Percentiles rank a stretch among this genome's conserved stretches.
Evolutionary conservation across 2,797 vertebrate species (phyloP).

Genomic region (Hydrolagus colliei): DNA sequence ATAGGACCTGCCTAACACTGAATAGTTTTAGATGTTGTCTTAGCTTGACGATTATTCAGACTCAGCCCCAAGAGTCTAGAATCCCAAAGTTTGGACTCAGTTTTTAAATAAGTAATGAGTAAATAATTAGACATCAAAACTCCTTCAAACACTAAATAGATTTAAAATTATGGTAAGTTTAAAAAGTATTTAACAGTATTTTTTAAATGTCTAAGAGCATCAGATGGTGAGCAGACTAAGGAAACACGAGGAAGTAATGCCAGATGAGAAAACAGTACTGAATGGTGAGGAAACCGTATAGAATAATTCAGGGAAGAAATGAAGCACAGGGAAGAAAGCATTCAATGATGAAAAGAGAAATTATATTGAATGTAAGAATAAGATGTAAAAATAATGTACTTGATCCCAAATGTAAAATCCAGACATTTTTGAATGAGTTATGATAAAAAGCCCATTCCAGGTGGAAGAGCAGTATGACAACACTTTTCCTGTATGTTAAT

Average conservation of each 20-base stretch:
- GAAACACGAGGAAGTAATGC: no score
- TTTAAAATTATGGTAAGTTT: neutral
- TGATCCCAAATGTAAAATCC: neutral
- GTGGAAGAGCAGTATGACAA: neutral
- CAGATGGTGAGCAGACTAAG: neutral
- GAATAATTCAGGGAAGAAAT: no score
- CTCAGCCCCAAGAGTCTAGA: no score
- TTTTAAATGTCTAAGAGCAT: neutral
- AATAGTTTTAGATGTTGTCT: neutral
- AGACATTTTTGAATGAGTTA: neutral
- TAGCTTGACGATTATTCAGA: no score
- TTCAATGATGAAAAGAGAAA: neutral
- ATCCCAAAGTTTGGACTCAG: neutral
- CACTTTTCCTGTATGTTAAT: neutral
- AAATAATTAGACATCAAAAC: neutral
- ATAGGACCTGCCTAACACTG: neutral
- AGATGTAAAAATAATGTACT: neutral
- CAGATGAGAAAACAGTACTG: no score
- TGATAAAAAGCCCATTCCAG: neutral
- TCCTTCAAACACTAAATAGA: no score
- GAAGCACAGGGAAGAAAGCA: no score
- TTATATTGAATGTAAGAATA: neutral
- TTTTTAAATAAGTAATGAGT: neutral
- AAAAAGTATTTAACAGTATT: neutral
- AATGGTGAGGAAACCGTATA: no score